Percentiles rank a stretch among this genome's conserved stretches.
Conservation (phyloP, 1,140 invertebrate genomes). For the Caerostris extrusa region DNA sequence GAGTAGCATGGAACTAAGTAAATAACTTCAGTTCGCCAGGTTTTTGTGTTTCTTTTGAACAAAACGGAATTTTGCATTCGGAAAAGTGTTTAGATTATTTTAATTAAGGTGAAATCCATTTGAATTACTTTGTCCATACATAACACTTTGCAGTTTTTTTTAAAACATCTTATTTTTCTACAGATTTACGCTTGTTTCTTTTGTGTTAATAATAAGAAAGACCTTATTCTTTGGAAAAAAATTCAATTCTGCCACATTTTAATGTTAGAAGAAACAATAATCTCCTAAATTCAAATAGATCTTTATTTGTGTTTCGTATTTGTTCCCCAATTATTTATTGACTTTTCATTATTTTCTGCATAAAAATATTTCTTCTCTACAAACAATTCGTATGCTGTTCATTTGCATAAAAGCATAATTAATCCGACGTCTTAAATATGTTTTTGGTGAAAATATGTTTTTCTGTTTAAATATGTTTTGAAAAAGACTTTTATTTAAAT, state of each 20-base stretch:
- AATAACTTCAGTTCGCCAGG: not conserved
- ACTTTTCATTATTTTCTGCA: not conserved
- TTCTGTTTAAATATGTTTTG: too few relatives aligned
- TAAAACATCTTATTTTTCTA: not conserved
- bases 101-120: not conserved
- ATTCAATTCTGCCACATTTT: not conserved
- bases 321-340: not conserved
- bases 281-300: not conserved
- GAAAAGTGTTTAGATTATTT: constrained; percentile 13
- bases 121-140: not conserved
- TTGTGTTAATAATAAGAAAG: not conserved
- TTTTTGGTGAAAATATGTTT: too few relatives aligned
- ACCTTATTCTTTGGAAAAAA: too few relatives aligned
- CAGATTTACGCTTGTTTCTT: not conserved
- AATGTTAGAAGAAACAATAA: not conserved
- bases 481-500: too few relatives aligned
- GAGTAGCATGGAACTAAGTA: not conserved
- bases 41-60: not conserved
- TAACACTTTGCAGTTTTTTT: not conserved
- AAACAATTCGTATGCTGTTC: not conserved
- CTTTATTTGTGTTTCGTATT: constrained; percentile 6
- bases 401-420: not conserved
- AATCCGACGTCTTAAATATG: too few relatives aligned
- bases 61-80: not conserved
- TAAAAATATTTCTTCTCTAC: not conserved